Percentiles rank a stretch among this genome's conserved stretches.
These are phyloP conservation scores for Accipiter virgatus DNA, from an alignment of 2,113 vertebrate genomes.

Conservation along the genomic window DNA sequence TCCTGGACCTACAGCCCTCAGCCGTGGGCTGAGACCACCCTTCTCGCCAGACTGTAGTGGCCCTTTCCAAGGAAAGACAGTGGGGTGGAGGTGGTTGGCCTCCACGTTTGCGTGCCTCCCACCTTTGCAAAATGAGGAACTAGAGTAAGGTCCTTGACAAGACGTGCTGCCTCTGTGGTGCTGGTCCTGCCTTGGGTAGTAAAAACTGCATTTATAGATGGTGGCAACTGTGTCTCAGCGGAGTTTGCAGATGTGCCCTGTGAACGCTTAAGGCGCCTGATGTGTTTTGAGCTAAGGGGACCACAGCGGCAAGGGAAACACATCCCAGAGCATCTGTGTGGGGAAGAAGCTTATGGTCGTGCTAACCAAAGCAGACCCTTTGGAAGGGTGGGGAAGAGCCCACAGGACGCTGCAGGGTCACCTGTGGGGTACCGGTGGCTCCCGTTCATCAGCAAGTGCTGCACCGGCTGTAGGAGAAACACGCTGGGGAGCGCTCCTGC, in stretches of 20 bases:
- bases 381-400: not conserved
- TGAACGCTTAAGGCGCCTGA: not conserved
- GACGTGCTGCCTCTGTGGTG: not conserved
- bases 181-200: not conserved
- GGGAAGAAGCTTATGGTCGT: not conserved
- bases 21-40: rapidly evolving
- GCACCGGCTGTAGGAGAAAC: not conserved
- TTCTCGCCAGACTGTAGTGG: not conserved
- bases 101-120: rapidly evolving
- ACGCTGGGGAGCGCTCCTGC: not conserved
- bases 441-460: rapidly evolving
- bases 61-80: not conserved
- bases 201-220: not conserved
- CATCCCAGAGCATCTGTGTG: not conserved
- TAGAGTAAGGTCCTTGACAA: not conserved
- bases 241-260: too few species aligned
- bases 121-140: not conserved
- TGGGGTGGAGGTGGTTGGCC: not conserved
- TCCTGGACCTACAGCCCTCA: not conserved
- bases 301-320: rapidly evolving
- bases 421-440: rapidly evolving
- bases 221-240: rapidly evolving
- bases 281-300: not conserved
- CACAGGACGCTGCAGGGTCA: not conserved
- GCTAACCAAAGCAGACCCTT: not conserved